A percentile compares a stretch with the other conserved stretches of the same genome.
phyloP scores from a whole-genome alignment of 1,140 invertebrate genomes.

The Zaprionus nigranus region DNA sequence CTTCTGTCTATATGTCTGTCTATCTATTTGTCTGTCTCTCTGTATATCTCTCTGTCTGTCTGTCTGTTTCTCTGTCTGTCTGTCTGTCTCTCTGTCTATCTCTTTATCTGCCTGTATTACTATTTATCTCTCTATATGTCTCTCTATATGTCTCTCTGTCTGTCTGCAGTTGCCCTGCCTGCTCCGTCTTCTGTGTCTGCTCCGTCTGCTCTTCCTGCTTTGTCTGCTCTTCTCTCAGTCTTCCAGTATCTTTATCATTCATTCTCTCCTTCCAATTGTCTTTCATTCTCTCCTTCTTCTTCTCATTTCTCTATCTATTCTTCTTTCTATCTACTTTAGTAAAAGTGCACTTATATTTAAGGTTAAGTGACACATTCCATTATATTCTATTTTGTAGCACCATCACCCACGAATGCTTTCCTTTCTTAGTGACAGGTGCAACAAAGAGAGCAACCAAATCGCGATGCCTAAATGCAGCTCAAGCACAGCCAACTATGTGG shows the following conservation, averaged over 20 bases:
- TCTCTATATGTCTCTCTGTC: no score
- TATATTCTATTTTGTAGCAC: not conserved
- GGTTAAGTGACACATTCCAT: constrained; percentile 6
- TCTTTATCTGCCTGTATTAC: no score
- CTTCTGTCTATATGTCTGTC: not conserved
- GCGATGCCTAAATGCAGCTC: constrained; percentile 36
- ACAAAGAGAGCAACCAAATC: not conserved
- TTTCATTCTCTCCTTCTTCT: no score
- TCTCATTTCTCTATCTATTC: no score
- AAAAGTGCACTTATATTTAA: not conserved
- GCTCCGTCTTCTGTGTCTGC: no score
- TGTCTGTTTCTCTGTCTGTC: not conserved
- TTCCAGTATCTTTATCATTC: no score
- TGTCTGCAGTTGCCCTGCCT: no score
- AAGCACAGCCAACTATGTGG: constrained; percentile 33
- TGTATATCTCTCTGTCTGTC: not conserved
- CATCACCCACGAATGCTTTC: constrained; percentile 20
- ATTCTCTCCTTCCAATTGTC: no score
- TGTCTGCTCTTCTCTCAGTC: no score
- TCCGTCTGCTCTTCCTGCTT: no score
- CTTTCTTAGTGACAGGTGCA: not conserved
- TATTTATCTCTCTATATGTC: no score
- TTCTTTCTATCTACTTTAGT: not conserved
- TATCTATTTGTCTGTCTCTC: not conserved
- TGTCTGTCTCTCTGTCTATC: no score